phyloP scores from a whole-genome alignment of 2,888 invertebrate genomes.

The Synergus japonicus region DNA sequence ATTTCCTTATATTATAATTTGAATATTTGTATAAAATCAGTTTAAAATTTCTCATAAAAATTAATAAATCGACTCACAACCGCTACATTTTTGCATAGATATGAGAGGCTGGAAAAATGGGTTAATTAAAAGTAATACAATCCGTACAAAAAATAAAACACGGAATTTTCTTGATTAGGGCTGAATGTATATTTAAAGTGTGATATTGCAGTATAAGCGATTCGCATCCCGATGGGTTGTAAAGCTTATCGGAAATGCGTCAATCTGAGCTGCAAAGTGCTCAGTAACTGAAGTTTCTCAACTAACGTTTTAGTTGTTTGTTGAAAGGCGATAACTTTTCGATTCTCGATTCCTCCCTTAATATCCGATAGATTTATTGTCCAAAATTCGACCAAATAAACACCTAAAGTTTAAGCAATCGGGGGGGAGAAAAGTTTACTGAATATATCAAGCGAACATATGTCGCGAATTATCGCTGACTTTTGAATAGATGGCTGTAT shows the following conservation, averaged over 20 bases:
- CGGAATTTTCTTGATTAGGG: not conserved
- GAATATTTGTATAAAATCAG: no score
- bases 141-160: not conserved
- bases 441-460: conserved; percentile 33
- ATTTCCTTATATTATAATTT: no score
- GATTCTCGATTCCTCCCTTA: conserved; percentile 24
- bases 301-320: conserved; percentile 34
- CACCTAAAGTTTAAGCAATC: not conserved
- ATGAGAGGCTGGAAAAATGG: not conserved
- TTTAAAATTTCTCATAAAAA: not conserved
- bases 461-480: conserved; percentile 6
- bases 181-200: conserved; percentile 8
- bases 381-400: conserved; percentile 27
- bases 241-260: conserved; percentile 33
- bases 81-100: not conserved
- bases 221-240: not conserved
- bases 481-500: conserved; percentile 7
- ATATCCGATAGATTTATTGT: conserved; percentile 33
- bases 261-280: conserved; percentile 29
- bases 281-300: conserved; percentile 17
- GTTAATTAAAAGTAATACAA: not conserved
- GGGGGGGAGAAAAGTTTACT: conserved; percentile 30
- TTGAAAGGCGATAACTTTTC: conserved; percentile 30
- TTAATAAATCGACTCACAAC: no score
- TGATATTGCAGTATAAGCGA: conserved; percentile 21